A percentile compares a stretch with the other conserved stretches of the same genome.
Conservation (phyloP, 2,888 invertebrate genomes). For the Aromia moschata region DNA sequence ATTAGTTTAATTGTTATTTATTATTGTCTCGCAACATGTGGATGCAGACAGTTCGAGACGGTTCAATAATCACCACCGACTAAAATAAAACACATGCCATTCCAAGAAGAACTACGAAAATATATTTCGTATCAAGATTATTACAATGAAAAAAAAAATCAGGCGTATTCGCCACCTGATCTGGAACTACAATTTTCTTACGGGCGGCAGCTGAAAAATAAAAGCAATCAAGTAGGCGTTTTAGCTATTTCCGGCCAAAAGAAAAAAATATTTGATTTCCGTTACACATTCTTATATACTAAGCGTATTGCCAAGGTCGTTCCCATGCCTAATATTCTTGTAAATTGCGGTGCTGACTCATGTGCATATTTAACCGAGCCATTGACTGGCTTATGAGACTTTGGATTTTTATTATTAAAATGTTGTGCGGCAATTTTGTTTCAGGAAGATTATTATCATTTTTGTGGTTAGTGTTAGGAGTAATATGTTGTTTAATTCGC, state of each 20-base stretch:
- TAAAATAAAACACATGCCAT: conserved; percentile 25
- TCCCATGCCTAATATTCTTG: conserved; percentile 37
- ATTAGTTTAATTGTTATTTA: no score
- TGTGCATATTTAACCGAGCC: conserved; percentile 30
- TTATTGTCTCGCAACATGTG: no score
- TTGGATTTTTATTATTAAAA: conserved; percentile 22
- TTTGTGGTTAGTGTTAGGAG: conserved; percentile 20
- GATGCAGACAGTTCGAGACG: no score
- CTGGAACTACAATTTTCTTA: conserved; percentile 5
- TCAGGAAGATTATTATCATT: conserved; percentile 26
- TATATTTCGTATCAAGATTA: conserved; percentile 4
- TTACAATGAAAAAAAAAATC: conserved; percentile 12
- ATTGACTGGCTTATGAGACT: conserved; percentile 26
- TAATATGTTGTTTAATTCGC: conserved; percentile 10
- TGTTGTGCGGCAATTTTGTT: conserved; percentile 17
- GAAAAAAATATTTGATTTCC: conserved; percentile 42
- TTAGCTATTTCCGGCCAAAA: conserved; percentile 42
- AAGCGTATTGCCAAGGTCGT: conserved; percentile 39
- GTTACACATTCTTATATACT: conserved; percentile 42
- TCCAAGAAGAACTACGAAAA: conserved; percentile 18
- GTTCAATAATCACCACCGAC: not conserved
- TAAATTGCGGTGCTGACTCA: conserved; percentile 33
- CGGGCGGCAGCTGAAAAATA: conserved; percentile 30
- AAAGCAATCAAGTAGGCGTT: conserved; percentile 24
- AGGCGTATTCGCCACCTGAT: conserved; percentile 18